Base-by-base conservation (phyloP, 2,113 vertebrate species). In the Lasiurus cinereus region DNA sequence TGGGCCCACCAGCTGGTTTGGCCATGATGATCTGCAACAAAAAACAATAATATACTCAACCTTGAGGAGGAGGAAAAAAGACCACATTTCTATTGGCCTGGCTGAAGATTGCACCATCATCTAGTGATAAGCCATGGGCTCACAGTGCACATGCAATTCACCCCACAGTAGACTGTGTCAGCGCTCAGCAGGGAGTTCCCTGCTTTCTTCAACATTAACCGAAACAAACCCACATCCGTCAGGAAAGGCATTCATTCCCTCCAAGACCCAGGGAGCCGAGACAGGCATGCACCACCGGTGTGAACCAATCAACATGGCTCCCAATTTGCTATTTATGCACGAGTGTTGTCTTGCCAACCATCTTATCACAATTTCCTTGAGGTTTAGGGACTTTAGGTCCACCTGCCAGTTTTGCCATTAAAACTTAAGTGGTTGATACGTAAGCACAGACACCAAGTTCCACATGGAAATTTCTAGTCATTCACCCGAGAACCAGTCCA, bases 1-100 rank as follows among this genome's bases (percentile, higher is more conserved):
- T 99, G 69, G 99, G 99, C 76, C 99, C 99, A 92, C 99, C 99
- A 77, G 99, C 99, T 97, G 99, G 99, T 98, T 99, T 99, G 94
- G 99, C 99, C 99, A 99, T 99, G 96, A 99, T 99, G 91, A 99
- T 99, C 99, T 99, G 83, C 76, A 83, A 27, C 77, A 90, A 33
- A 86, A 86, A 94, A 54, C 8, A 77, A 19, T 21, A 33, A 6
- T 16, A 33, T 21, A 89, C 12, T 67, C 21, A 85, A 83, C 24
- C 39, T 77, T 74, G 3, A 76, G 12, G 54, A 50, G 13, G n/a
- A 76, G n/a, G n/a, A 83, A 18, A 66, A 50, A 84, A 72, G 27
- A 43, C 0, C 91, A 70, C 27, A 52, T 62, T 73, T 29, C 19
- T 64, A 13, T 29, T 54, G 59, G 36, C 52, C n/a, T 83, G 27